Conservation (phyloP, 2,888 invertebrate species). For the Lepidocyrtoides sp. region DNA sequence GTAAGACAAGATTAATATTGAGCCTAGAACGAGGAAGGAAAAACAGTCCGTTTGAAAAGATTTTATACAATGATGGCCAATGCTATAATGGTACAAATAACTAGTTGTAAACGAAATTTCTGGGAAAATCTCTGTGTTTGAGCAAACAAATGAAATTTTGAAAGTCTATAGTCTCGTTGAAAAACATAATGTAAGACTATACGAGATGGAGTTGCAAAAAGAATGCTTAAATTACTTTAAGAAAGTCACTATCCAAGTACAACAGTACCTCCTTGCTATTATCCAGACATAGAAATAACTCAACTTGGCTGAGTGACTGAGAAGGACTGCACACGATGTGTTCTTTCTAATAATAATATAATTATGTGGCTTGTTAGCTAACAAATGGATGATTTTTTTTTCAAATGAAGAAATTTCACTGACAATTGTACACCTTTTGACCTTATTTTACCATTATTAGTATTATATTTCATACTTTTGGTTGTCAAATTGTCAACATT, state of each 20-base stretch:
- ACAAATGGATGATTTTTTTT: neutral
- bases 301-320: slow-evolving; percentile 20
- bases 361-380: neutral
- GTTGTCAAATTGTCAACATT: slow-evolving; percentile 25
- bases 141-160: too few species aligned
- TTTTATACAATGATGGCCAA: too few species aligned
- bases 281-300: neutral
- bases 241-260: slow-evolving; percentile 11
- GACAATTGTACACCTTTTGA: slow-evolving; percentile 24
- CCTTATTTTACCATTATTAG: slow-evolving; percentile 32
- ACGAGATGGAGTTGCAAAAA: too few species aligned
- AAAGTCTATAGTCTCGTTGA: too few species aligned
- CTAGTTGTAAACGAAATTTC: too few species aligned
- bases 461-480: neutral
- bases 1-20: too few species aligned
- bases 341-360: neutral
- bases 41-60: too few species aligned
- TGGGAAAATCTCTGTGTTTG: too few species aligned
- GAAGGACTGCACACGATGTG: slow-evolving; percentile 43
- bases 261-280: neutral
- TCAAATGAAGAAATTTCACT: slow-evolving; percentile 1
- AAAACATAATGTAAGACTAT: too few species aligned
- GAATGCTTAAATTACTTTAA: too few species aligned
- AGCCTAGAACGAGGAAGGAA: too few species aligned
- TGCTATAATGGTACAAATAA: too few species aligned